Evolutionary conservation across 2,888 invertebrate species (phyloP).

Genomic region (Calameuta filiformis): DNA sequence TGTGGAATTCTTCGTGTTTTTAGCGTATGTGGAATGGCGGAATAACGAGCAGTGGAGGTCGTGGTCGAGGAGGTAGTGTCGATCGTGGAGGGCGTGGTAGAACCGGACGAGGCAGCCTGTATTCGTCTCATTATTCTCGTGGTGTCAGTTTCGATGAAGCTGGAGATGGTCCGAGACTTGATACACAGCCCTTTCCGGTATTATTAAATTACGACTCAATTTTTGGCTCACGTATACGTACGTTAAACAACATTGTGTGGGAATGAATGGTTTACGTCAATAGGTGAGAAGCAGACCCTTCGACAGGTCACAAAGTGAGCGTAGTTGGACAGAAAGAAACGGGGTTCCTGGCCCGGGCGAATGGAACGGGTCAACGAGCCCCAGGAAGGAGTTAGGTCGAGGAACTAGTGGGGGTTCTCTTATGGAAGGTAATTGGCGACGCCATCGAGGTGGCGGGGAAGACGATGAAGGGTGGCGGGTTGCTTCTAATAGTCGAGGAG

Average conservation of each 20-base stretch:
- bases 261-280: not conserved
- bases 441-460: conserved; percentile 67
- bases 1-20: conserved; percentile 31
- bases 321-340: conserved; percentile 71
- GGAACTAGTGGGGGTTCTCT: conserved; percentile 63
- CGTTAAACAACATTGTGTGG: not conserved
- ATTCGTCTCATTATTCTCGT: conserved; percentile 63
- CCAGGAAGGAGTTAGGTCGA: conserved; percentile 69
- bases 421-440: conserved; percentile 67
- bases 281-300: conserved; percentile 58
- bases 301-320: conserved; percentile 65
- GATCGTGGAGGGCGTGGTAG: conserved; percentile 64
- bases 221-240: not conserved
- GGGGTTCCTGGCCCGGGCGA: conserved; percentile 68
- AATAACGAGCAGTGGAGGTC: conserved; percentile 66
- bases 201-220: conserved; percentile 5
- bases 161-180: conserved; percentile 59
- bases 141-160: conserved; percentile 66
- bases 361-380: conserved; percentile 69
- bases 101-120: conserved; percentile 63
- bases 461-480: conserved; percentile 70
- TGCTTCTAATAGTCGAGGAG: conserved; percentile 62
- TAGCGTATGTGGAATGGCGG: conserved; percentile 71
- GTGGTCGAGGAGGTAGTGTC: conserved; percentile 64
- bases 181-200: conserved; percentile 58